phyloP scores from a whole-genome alignment of 2,113 vertebrate species.

The Aptenodytes forsteri region DNA sequence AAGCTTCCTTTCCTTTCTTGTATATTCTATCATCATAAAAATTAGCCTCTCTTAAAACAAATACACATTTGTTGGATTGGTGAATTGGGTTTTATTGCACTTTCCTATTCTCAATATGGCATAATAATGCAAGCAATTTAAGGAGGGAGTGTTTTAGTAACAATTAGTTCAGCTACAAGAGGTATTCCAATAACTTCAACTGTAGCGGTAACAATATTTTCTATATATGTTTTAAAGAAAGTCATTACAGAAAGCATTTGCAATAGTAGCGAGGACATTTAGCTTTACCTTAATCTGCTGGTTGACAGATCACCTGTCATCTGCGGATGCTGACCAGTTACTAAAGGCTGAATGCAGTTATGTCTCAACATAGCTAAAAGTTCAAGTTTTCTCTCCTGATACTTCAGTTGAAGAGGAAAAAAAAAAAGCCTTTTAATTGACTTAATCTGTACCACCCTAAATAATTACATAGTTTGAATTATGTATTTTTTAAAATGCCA shows the following conservation, averaged over 20 bases:
- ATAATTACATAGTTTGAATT: neutral
- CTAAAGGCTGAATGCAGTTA: neutral
- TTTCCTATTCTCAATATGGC: neutral
- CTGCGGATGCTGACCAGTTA: neutral
- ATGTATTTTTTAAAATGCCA: neutral
- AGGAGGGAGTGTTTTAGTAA: neutral
- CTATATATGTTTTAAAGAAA: neutral
- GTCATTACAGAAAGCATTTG: neutral
- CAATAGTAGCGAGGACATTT: neutral
- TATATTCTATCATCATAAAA: neutral
- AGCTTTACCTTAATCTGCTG: neutral
- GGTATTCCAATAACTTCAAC: neutral
- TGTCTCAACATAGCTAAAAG: neutral
- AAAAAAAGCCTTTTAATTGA: neutral
- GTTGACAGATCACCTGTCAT: neutral
- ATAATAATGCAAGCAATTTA: neutral
- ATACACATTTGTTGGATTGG: rapidly evolving
- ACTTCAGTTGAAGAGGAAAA: neutral
- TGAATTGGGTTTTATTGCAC: neutral
- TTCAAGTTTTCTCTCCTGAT: neutral
- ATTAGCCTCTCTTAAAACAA: neutral
- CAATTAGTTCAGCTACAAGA: neutral
- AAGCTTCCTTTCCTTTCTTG: neutral
- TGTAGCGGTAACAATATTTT: neutral
- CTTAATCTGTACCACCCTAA: neutral